Base-by-base conservation (phyloP, 2,888 invertebrate species). In the Cryptocephalus primarius region DNA sequence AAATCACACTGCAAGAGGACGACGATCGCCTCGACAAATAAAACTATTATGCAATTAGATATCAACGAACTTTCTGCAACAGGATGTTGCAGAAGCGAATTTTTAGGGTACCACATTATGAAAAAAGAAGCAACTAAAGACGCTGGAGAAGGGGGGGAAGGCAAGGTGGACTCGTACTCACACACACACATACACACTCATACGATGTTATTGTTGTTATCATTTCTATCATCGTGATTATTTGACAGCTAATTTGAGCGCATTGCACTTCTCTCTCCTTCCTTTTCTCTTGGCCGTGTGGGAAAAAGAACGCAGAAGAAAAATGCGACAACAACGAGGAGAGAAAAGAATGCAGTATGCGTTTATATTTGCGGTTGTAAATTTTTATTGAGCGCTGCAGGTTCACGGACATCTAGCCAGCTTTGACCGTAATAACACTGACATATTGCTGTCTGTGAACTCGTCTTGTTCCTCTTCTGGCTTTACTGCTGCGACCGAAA, bases 31-130 rank as follows among this genome's bases (percentile, higher is more conserved):
- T 22, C 22, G 22, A 22, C 51, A 54, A 54, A 54, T 54, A 52
- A 52, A 50, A 49, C 54, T 49, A 54, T 54, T 54, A 54, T 54
- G 54, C 54, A 55, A 55, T 55, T 53, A 55, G 44, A 47, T 46
- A 44, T 50, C 44, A 48, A 46, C 44, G 45, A 46, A 48, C 47
- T 42, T 43, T 41, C 32, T 22, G 22, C 22, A 22, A 22, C 22
- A 22, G 22, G 22, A 22, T 22, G 22, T 22, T 22, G 22, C 22
- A 22, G 22, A 22, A 22, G 22, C 22, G 22, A 22, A 22, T 22
- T 22, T 22, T 41, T 42, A 42, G 42, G 32, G 13, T 42, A 11
- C 41, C 48, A 48, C 54, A 51, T 51, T 52, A 51, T 51, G 54
- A 10, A 36, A 33, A 42, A 42, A 32, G 34, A 43, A 14, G 33